phyloP scores from a whole-genome alignment of 2,888 invertebrate species.

The Cryptosula pallasiana region DNA sequence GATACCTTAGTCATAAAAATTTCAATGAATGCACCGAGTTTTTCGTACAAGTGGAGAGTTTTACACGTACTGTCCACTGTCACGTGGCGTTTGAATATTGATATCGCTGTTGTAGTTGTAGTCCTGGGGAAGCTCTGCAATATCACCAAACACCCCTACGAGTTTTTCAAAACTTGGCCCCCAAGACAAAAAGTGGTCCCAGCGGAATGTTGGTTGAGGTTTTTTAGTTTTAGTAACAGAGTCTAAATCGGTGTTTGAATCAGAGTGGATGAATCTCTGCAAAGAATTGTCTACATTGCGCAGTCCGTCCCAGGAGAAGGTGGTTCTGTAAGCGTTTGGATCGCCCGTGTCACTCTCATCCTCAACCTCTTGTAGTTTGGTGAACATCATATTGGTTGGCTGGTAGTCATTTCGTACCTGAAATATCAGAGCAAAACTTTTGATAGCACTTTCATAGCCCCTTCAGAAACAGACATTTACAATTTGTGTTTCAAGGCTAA shows the following conservation, averaged over 20 bases:
- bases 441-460: too few species aligned
- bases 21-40: too few species aligned
- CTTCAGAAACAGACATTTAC: too few species aligned
- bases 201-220: conserved; percentile 67
- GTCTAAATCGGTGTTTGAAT: conserved; percentile 26
- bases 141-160: conserved; percentile 92
- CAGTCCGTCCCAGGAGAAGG: conserved; percentile 20
- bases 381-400: conserved; percentile 60
- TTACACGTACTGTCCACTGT: neutral
- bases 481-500: too few species aligned
- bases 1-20: too few species aligned
- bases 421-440: too few species aligned
- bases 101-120: neutral
- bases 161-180: conserved; percentile 92
- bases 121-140: conserved; percentile 81
- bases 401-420: conserved; percentile 45
- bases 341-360: conserved; percentile 35
- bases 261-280: conserved; percentile 46
- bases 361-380: conserved; percentile 55
- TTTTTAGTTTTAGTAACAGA: conserved; percentile 68
- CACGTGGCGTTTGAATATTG: neutral
- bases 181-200: conserved; percentile 93
- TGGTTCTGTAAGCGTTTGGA: neutral
- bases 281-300: conserved; percentile 18
- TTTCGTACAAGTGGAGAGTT: too few species aligned